Conservation (phyloP, 2,888 invertebrate species). For the Ceratothoa steindachneri region DNA sequence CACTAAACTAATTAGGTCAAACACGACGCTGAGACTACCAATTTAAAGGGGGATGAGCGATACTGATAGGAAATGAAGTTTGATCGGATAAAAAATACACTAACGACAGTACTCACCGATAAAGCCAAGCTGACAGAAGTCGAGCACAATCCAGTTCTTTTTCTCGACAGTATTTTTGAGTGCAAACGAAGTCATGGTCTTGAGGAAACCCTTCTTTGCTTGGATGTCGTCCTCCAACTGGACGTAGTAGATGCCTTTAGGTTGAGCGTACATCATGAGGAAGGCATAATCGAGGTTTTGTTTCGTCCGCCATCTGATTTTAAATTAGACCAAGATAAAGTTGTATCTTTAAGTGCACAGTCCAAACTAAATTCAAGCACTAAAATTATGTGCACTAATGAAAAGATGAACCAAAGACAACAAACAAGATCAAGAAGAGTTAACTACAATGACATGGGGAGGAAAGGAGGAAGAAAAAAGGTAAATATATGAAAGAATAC, state of each 20-base stretch:
- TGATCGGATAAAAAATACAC: too few species aligned
- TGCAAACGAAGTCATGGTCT: constrained; percentile 72
- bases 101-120: constrained; percentile 79
- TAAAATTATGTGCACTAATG: background rate
- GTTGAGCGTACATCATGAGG: constrained; percentile 87
- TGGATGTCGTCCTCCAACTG: constrained; percentile 92
- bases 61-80: too few species aligned
- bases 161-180: constrained; percentile 69
- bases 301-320: constrained; percentile 74
- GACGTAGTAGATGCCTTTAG: constrained; percentile 81
- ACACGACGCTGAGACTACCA: too few species aligned
- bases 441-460: too few species aligned
- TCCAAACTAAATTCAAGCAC: background rate
- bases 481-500: too few species aligned
- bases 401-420: background rate
- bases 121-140: constrained; percentile 90
- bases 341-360: background rate
- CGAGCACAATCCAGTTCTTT: constrained; percentile 82
- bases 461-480: too few species aligned
- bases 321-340: background rate
- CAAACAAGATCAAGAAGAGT: too few species aligned
- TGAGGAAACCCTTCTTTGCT: constrained; percentile 62
- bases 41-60: too few species aligned
- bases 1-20: too few species aligned
- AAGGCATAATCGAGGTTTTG: constrained; percentile 91